phyloP scores from a whole-genome alignment of 1,140 invertebrate genomes.

The Scylla paramamosain region DNA sequence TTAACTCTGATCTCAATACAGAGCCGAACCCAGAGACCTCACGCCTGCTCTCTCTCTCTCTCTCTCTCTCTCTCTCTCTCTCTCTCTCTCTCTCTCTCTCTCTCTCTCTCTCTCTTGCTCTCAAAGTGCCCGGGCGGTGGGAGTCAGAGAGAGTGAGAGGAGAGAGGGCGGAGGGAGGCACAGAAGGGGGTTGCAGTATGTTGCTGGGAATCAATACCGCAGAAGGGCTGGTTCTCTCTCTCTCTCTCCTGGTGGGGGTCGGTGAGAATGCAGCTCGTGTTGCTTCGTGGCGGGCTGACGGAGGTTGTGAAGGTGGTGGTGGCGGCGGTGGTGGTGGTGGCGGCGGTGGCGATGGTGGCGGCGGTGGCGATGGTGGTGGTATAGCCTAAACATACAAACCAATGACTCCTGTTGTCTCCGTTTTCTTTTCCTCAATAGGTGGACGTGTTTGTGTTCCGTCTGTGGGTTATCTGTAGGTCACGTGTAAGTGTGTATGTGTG shows the following conservation, averaged over 20 bases:
- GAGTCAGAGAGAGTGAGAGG: not conserved
- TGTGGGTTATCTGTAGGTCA: too few relatives aligned
- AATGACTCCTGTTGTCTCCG: too few relatives aligned
- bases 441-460: too few relatives aligned
- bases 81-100: not conserved
- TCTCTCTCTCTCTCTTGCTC: not conserved
- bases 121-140: not conserved
- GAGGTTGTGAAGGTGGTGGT: not conserved
- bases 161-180: too few relatives aligned
- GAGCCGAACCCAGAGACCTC: not conserved
- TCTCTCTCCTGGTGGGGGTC: not conserved
- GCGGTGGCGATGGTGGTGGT: too few relatives aligned
- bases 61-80: not conserved
- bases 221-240: not conserved
- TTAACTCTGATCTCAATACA: not conserved
- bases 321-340: not conserved
- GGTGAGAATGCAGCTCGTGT: conserved; percentile 17
- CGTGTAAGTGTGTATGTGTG: not conserved
- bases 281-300: not conserved
- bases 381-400: too few relatives aligned
- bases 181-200: not conserved
- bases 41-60: not conserved
- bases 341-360: not conserved
- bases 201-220: not conserved
- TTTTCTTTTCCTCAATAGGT: too few relatives aligned